A percentile compares a stretch with the other conserved stretches of the same genome.
These are phyloP conservation scores for Apteryx mantelli DNA, from an alignment of 2,113 vertebrate species.

Conservation along the genomic window DNA sequence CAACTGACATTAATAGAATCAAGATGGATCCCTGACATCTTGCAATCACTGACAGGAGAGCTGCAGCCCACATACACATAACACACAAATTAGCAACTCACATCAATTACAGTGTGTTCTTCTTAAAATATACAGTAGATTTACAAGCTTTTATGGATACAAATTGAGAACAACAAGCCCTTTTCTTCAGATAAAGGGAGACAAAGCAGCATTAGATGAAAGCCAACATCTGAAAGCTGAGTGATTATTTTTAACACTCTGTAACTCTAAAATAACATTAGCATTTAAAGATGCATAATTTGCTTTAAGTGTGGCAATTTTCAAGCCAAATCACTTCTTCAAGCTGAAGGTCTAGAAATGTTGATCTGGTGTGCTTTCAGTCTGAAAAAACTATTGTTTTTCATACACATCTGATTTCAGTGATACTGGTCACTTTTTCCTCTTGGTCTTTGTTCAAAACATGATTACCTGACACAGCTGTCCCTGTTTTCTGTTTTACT, in stretches of 20 bases:
- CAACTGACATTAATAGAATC: neutral
- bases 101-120: neutral
- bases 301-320: neutral
- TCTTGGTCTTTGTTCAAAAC: fast-evolving
- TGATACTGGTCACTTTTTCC: fast-evolving
- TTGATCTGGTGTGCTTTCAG: neutral
- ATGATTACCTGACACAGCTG: neutral
- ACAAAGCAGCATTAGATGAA: neutral
- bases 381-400: neutral
- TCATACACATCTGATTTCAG: neutral
- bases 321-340: neutral
- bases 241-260: neutral
- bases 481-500: neutral
- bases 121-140: neutral
- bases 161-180: neutral
- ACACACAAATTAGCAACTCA: neutral
- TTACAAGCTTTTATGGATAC: neutral
- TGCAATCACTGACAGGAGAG: neutral
- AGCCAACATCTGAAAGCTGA: neutral
- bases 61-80: neutral
- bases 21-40: neutral
- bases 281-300: neutral
- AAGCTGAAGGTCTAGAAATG: neutral
- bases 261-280: neutral
- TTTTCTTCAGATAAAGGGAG: neutral